Evolutionary conservation across 35 echinoderm and acorn worm species (phyloP).

Genomic region (Patiria miniata): DNA sequence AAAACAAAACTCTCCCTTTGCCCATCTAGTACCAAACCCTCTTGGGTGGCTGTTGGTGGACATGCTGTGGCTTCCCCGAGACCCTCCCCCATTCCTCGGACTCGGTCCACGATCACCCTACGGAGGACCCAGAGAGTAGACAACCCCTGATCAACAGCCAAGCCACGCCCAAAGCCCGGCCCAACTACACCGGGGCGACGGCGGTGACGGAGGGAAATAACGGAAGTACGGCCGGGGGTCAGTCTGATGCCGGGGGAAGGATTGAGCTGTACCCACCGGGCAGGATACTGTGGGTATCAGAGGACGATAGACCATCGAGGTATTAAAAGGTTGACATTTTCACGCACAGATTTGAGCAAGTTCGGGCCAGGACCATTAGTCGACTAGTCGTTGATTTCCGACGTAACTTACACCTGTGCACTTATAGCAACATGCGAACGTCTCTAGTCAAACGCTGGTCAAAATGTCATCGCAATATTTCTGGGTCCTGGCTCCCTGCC

Average conservation of each 20-base stretch:
- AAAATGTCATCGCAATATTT: too few relatives aligned
- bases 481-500: too few relatives aligned
- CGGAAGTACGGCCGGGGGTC: background rate
- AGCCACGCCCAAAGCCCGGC: background rate
- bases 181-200: background rate
- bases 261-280: conserved; percentile 42
- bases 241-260: background rate
- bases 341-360: background rate
- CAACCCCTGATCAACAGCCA: conserved; percentile 10
- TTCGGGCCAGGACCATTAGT: too few relatives aligned
- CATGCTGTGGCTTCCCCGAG: conserved; percentile 75
- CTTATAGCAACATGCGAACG: too few relatives aligned
- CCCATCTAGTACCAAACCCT: conserved; percentile 71
- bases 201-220: background rate
- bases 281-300: conserved; percentile 57
- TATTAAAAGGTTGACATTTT: background rate
- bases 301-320: conserved; percentile 25
- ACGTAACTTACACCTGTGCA: too few relatives aligned
- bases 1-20: too few relatives aligned
- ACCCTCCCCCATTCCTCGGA: conserved; percentile 38
- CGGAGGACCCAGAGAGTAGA: conserved; percentile 15
- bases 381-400: too few relatives aligned
- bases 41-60: conserved; percentile 82
- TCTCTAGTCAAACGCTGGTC: too few relatives aligned
- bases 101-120: background rate